Evolutionary conservation across 2,888 invertebrate species (phyloP), one percentile per base, ranked within the genome.

Genomic region (Archips xylosteana): DNA sequence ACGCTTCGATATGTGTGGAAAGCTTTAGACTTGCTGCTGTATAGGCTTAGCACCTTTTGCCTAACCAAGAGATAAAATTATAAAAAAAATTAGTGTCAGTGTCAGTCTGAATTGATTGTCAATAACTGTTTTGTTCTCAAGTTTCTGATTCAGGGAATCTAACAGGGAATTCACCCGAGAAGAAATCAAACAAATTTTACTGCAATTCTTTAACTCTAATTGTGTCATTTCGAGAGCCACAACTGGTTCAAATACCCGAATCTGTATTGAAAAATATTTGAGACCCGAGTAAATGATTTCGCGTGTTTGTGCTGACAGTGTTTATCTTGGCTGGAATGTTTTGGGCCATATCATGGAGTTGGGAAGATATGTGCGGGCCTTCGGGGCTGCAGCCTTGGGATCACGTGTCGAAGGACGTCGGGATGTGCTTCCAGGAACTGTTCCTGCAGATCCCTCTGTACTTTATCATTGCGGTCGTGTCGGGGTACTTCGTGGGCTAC

Each of bases 361-460:
- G 97, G 97, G 95, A 96, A 76, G 95, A 96, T 75, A 95, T 97
- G 83, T 98, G 98, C 86, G 97, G 97, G 68, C 95, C 96, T n/a
- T 95, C 95, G 39, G 97, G 97, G 42, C 91, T 98, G 68, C 92
- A 94, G 75, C 95, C 97, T 36, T 97, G 97, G 95, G 95, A 97
- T 82, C 94, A 95, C 10, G 89, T 95, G 15, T 95, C 95, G 49
- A 96, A 96, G 83, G 98, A 98, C 91, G 95, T 98, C 81, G 96
- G 97, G 71, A 93, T 96, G 74, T 99, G 98, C 89, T 98, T 98
- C 86, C 98, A 98, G 89, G 96, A 97, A 89, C 89, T 98, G 67
- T 96, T 96, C 83, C 94, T 99, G 49, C 96, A 97, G 87, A 95
- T 97, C 80, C 98, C 98, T 15, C 88, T 96, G 60, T 96, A 97